Base-by-base conservation (phyloP, 2,113 vertebrate species). In the Lonchura striata region DNA sequence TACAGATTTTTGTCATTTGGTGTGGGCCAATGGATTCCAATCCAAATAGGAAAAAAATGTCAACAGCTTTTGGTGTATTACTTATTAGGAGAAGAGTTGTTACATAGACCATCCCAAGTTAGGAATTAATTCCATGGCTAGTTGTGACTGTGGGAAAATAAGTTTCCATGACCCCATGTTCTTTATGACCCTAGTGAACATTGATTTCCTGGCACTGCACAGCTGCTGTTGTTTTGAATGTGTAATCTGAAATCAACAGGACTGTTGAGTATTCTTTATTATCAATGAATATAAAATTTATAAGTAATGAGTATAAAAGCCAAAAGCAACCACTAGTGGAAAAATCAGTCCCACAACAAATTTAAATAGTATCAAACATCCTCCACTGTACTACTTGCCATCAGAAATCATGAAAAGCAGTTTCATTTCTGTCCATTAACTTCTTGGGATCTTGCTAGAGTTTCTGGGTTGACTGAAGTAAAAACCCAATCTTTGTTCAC, bases 361-460 rank as follows among this genome's bases (percentile, higher is more conserved):
- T 88, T 56, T 41, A 63, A 81, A 25, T 59, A n/a, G 8, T 52
- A 35, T 17, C 13, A 49, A 23, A 19, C 22, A 24, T 82, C 2
- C 0, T 66, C 41, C 10, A 1, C 52, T 83, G 42, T 61, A 69
- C 16, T 0, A 0, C 30, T 76, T 94, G 46, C 61, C 19, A 42
- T 39, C 41, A 50, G 47, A 88, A 90, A 74, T 44, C 7, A 24
- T 14, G 41, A 74, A 77, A 59, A 54, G 9, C 25, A 31, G 5
- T 68, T 91, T 75, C 1, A 41, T 84, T 83, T 82, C 28, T 90
- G 50, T 19, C 20, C 8, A 6, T 37, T 60, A 49, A 47, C 11
- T 75, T 75, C 35, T 18, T 69, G 23, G 8, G 54, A 44, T 80
- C 50, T 70, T 83, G 42, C 24, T 81, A 70, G 56, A 77, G 47